Evolutionary conservation across 2,888 invertebrate genomes (phyloP).

Genomic region (Eilema depressum): DNA sequence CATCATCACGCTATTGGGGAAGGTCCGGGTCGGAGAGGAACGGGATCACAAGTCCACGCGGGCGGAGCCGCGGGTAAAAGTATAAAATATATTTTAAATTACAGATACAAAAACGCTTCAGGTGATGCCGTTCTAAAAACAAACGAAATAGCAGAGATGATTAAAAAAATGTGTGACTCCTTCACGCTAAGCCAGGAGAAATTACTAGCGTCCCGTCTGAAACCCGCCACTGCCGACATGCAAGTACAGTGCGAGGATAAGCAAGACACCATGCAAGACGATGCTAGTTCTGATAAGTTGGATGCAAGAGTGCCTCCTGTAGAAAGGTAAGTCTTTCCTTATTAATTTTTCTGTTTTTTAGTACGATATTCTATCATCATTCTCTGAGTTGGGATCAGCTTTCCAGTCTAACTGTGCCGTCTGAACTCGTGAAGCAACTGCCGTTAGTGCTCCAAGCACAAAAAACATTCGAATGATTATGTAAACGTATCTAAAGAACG

Average conservation of each 20-base stretch:
- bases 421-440: no score
- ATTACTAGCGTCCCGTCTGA: constrained; percentile 53
- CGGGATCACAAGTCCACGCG: no score
- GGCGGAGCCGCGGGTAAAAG: no score
- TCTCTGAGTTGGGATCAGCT: no score
- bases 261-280: constrained; percentile 11
- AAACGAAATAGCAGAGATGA: constrained; percentile 74
- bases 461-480: no score
- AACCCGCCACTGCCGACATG: constrained; percentile 68
- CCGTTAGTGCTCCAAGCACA: no score
- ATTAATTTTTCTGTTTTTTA: no score
- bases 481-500: no score
- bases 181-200: constrained; percentile 73
- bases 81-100: constrained; percentile 10
- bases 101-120: constrained; percentile 75
- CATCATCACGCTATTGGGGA: no score
- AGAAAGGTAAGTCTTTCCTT: constrained; percentile 25
- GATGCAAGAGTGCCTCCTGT: constrained; percentile 40
- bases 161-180: constrained; percentile 79
- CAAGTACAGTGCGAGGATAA: constrained; percentile 72
- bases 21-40: no score
- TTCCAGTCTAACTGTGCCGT: no score
- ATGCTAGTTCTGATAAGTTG: background rate
- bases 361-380: no score
- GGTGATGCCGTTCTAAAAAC: constrained; percentile 73